phyloP scores from a whole-genome alignment of 2,797 vertebrate species.

The Malacoraja senta region DNA sequence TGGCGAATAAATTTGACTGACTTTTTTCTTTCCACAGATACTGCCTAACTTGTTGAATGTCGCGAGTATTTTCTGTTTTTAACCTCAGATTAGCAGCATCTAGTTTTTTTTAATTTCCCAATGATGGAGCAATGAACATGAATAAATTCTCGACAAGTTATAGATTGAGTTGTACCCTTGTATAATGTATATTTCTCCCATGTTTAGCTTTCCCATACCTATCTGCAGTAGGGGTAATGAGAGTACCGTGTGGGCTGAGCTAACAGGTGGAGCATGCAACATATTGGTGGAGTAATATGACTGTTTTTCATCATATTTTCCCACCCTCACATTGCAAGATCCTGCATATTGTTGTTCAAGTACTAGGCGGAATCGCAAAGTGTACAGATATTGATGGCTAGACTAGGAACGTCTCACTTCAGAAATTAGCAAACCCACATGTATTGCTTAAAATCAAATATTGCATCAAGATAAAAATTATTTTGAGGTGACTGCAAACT shows the following conservation, averaged over 20 bases:
- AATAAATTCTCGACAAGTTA: neutral
- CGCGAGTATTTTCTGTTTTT: no score
- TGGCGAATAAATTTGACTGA: no score
- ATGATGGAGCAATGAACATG: neutral
- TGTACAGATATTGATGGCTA: neutral
- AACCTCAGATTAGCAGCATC: no score
- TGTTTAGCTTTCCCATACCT: neutral
- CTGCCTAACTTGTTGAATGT: no score
- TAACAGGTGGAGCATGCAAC: neutral
- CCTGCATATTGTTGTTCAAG: neutral
- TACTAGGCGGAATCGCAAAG: neutral
- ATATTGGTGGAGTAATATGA: neutral
- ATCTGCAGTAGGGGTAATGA: no score
- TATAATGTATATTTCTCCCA: no score
- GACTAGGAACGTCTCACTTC: neutral
- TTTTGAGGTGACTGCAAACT: neutral
- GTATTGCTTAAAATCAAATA: neutral
- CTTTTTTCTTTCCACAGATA: no score
- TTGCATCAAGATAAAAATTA: neutral
- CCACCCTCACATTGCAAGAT: neutral
- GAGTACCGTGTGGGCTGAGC: no score
- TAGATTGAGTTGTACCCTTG: neutral
- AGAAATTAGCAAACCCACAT: neutral
- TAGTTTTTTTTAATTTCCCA: no score
- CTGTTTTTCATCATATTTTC: neutral